Evolutionary conservation across 2,797 vertebrate species (phyloP).

Genomic region (Phoebastria nigripes): DNA sequence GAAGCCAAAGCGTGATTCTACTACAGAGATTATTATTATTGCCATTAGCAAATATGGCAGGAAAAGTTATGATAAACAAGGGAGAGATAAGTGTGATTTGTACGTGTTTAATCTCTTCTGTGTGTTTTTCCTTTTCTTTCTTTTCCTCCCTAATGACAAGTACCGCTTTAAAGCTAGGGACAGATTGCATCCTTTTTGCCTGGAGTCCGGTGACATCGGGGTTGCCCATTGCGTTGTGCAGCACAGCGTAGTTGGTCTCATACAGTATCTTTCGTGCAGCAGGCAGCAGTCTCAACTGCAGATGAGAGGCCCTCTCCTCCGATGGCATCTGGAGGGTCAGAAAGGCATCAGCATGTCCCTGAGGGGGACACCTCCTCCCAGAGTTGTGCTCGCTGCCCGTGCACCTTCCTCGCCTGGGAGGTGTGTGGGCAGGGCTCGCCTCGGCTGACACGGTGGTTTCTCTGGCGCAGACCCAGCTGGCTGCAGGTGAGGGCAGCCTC

Average conservation of each 20-base stretch:
- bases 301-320: background rate
- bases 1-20: background rate
- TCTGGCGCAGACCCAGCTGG: background rate
- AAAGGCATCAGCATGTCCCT: background rate
- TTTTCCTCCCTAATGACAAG: background rate
- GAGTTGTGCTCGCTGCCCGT: fast-evolving
- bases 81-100: background rate
- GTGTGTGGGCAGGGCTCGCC: fast-evolving
- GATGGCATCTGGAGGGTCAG: background rate
- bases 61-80: slow-evolving; percentile 29
- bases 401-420: background rate
- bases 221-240: fast-evolving
- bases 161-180: background rate
- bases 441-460: background rate
- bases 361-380: background rate
- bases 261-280: background rate
- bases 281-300: background rate
- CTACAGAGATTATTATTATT: background rate
- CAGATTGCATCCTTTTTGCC: background rate
- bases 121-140: background rate
- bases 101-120: background rate
- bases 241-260: fast-evolving
- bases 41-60: background rate
- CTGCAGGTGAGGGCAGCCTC: background rate
- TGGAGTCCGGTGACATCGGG: fast-evolving